Base-by-base conservation (phyloP, 2,888 invertebrate species). In the Pollenia amentaria region DNA sequence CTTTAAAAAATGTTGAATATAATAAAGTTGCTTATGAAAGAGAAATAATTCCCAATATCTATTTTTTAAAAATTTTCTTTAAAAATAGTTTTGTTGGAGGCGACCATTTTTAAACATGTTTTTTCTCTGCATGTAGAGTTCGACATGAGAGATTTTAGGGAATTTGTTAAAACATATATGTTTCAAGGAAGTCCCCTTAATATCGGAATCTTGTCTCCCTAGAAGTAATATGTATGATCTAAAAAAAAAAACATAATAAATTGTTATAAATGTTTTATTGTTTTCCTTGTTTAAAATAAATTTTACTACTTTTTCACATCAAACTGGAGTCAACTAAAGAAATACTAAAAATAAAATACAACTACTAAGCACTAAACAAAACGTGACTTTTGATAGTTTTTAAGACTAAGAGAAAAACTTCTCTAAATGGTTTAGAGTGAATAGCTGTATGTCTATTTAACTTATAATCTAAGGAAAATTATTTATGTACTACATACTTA, bases 381-480 rank as follows among this genome's bases (percentile, higher is more conserved):
- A 80, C 80, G 80, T 80, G 80, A 80, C 80, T 80, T 80, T 80
- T 72, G 64, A 44, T 64, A 80, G 80, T 72, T 80, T 62, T 80
- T 48, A 55, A 72, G 64, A 67, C 46, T 29, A 80, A 57, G 29
- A 67, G 57, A 78, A 46, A 67, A 67, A 57, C 29, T 67, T 12
- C 29, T 29, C 67, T 60, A 78, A 78, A 78, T 78, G 57, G 57
- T 62, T 62, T 67, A 57, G 67, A 46, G 46, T 55, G 77, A 60
- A 67, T 78, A 67, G 51, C 55, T 65, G 57, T 77, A 65, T 77
- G 65, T 65, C 16, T 62, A 62, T 62, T 62, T 62, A n/a, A 40
- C 77, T 65, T 77, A 57, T 55, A 55, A 77, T 77, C 67, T 65
- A 29, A 55, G 55, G 40, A 62, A 62, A 62, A 62, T 40, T 40